A percentile compares a stretch with the other conserved stretches of the same genome.
Conservation (phyloP, 2,113 vertebrate genomes). For the Arvicanthis niloticus region DNA sequence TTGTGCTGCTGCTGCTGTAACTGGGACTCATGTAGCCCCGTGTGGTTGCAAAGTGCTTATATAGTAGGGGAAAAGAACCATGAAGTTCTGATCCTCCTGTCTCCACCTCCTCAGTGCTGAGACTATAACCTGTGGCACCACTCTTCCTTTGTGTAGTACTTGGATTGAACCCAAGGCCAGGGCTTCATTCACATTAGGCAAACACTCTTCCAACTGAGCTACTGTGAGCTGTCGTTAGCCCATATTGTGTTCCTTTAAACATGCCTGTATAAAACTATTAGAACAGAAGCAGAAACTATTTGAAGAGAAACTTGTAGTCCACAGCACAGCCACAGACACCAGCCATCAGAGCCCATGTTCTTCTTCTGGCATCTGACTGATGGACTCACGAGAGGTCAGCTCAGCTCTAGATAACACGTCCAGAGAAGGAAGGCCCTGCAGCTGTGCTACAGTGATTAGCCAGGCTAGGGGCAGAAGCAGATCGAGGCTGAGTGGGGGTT, state of each 20-base stretch:
- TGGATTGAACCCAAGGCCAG: neutral
- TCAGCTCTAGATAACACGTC: neutral
- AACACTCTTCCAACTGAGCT: neutral
- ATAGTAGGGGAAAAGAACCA: neutral
- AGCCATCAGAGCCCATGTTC: neutral
- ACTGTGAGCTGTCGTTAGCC: neutral
- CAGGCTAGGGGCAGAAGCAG: neutral
- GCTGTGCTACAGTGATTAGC: neutral
- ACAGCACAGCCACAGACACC: accelerated
- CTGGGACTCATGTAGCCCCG: neutral
- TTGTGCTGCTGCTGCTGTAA: neutral
- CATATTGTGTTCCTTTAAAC: conserved; percentile 6
- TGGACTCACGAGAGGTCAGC: conserved; percentile 55
- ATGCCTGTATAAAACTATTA: neutral
- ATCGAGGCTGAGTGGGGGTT: neutral
- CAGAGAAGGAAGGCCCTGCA: neutral
- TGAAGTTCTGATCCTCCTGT: no score
- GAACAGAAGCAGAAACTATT: neutral
- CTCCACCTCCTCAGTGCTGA: neutral
- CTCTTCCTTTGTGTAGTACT: neutral
- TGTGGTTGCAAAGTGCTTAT: neutral
- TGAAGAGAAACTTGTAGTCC: neutral
- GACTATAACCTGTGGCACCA: no score
- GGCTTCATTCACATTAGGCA: no score
- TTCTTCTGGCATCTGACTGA: conserved; percentile 43